phyloP scores from a whole-genome alignment of 1,140 invertebrate species.

The Camponotus vicinus region DNA sequence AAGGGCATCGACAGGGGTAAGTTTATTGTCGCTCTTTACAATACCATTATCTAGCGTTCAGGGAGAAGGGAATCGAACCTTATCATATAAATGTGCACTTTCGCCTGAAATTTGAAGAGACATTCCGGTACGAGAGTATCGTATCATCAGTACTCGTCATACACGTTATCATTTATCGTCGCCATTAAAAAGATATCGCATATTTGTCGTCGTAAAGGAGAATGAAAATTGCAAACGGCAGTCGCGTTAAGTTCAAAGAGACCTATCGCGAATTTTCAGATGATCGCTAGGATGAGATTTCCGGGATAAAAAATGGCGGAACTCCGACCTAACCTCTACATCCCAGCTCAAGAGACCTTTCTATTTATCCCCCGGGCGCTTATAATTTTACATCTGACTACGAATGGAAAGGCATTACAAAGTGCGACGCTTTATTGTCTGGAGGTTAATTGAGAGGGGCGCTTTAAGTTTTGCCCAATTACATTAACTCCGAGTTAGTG shows the following conservation, averaged over 20 bases:
- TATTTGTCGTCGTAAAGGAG: background rate
- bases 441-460: constrained; percentile 64
- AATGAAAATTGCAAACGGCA: constrained; percentile 8
- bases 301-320: constrained; percentile 8
- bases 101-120: background rate
- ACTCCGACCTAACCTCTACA: background rate
- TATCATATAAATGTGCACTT: background rate
- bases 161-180: constrained; percentile 15
- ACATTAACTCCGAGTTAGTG: constrained; percentile 37
- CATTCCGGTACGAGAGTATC: too few species aligned
- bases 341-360: background rate
- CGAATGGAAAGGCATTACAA: constrained; percentile 52
- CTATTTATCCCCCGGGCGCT: constrained; percentile 36
- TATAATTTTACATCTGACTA: constrained; percentile 51
- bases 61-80: background rate
- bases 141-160: background rate
- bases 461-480: constrained; percentile 59
- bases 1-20: constrained; percentile 16
- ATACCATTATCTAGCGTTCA: constrained; percentile 23
- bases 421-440: constrained; percentile 62
- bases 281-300: background rate
- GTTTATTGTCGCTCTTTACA: constrained; percentile 49
- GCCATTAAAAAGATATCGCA: background rate
- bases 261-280: constrained; percentile 9
- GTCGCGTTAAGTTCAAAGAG: background rate